phyloP scores from a whole-genome alignment of 35 echinoderm and acorn worm species.

The Stichopus chloronotus region DNA sequence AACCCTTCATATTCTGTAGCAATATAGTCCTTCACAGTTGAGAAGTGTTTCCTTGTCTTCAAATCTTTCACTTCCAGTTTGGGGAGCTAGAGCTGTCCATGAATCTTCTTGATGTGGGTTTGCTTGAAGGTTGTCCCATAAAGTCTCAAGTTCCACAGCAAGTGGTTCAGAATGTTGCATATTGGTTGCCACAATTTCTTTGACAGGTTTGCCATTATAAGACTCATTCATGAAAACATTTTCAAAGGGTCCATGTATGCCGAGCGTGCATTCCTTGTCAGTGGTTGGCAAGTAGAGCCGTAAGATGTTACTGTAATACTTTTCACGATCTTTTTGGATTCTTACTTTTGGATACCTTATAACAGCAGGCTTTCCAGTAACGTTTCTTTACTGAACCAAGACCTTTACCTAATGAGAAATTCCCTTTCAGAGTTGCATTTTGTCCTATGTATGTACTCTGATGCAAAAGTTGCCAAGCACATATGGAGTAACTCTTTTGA shows the following conservation, averaged over 20 bases:
- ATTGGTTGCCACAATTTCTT: conserved; percentile 24
- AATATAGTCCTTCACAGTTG: not conserved
- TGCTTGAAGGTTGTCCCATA: not conserved
- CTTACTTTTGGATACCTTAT: conserved; percentile 6
- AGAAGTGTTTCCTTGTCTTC: not conserved
- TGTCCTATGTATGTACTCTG: not conserved
- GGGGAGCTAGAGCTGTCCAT: conserved; percentile 28
- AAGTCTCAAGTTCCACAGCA: not conserved
- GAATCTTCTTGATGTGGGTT: conserved; percentile 3
- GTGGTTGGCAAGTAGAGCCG: conserved; percentile 5
- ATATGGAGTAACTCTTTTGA: not conserved
- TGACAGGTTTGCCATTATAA: not conserved
- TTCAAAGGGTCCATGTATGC: not conserved
- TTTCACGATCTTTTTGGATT: conserved; percentile 10
- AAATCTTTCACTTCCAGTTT: conserved; percentile 19
- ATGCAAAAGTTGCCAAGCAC: conserved; percentile 34
- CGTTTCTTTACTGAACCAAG: conserved; percentile 5
- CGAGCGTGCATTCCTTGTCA: not conserved
- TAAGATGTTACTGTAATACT: conserved; percentile 2
- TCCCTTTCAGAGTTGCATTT: not conserved
- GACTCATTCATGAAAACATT: conserved; percentile 4
- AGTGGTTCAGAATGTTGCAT: conserved; percentile 29
- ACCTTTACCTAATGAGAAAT: not conserved
- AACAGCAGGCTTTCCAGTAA: conserved; percentile 3
- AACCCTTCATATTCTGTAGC: not conserved